These are phyloP conservation scores for Somateria mollissima DNA, from an alignment of 2,797 vertebrate species.

Conservation along the genomic window DNA sequence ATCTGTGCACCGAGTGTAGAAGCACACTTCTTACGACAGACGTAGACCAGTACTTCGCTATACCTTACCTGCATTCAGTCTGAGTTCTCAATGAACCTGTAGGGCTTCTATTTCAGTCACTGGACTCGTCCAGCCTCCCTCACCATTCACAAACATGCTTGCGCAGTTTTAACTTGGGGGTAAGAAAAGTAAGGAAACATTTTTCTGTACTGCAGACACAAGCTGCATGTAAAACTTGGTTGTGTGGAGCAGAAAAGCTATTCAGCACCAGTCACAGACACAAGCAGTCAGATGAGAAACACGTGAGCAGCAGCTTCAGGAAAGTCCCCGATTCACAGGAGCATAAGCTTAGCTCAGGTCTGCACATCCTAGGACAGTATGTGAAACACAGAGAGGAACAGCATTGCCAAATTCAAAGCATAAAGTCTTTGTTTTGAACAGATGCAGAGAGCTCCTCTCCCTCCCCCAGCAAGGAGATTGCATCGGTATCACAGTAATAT, in stretches of 20 bases:
- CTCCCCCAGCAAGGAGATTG: neutral
- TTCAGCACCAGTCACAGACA: neutral
- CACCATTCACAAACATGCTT: fast-evolving
- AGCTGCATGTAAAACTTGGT: fast-evolving
- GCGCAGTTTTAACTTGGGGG: neutral
- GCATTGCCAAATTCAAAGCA: neutral
- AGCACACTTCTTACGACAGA: neutral
- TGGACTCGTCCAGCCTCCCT: neutral
- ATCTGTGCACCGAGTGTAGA: neutral
- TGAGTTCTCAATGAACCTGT: neutral
- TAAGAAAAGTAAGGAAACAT: fast-evolving
- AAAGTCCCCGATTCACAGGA: neutral
- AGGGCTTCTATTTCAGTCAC: neutral
- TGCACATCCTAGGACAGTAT: neutral
- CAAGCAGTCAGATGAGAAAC: neutral
- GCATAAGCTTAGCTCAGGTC: neutral
- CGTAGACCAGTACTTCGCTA: neutral
- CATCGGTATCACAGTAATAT: neutral
- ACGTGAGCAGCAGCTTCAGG: neutral
- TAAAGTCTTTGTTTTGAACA: neutral
- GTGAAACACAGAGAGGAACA: neutral
- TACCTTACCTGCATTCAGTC: neutral
- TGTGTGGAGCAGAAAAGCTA: neutral
- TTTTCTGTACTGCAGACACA: neutral
- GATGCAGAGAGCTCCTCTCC: neutral